These are phyloP conservation scores for Adelphocoris suturalis DNA, from an alignment of 2,888 invertebrate genomes.

Conservation along the genomic window DNA sequence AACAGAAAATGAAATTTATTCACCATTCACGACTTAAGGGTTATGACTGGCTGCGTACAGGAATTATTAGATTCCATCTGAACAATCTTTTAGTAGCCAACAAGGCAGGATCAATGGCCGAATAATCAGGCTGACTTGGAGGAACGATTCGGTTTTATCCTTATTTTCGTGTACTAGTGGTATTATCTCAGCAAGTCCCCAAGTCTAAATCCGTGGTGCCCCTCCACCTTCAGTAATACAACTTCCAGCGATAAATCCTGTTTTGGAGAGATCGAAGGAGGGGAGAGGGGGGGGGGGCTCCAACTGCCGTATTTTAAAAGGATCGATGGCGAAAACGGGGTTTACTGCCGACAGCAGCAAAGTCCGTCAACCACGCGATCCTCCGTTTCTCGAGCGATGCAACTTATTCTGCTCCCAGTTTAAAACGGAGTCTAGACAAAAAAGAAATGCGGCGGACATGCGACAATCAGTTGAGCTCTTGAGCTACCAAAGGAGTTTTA, in stretches of 20 bases:
- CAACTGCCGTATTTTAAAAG: background rate
- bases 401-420: background rate
- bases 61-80: no score
- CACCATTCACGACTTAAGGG: no score
- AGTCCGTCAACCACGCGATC: constrained; percentile 11
- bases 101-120: no score
- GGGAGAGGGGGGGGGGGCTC: background rate
- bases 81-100: no score
- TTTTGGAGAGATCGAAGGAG: no score
- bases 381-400: background rate
- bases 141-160: no score
- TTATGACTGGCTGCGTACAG: no score
- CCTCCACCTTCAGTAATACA: constrained; percentile 16
- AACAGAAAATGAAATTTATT: no score
- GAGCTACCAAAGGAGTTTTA: background rate
- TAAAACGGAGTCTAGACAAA: background rate
- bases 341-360: background rate
- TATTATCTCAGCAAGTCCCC: background rate
- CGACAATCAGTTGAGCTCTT: background rate
- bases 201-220: background rate
- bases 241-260: constrained; percentile 18
- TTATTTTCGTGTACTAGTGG: background rate
- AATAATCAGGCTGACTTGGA: no score
- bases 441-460: background rate
- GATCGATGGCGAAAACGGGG: constrained; percentile 26